These are phyloP conservation scores for Bostrychus sinensis DNA, from an alignment of 2,113 vertebrate species.

Conservation along the genomic window DNA sequence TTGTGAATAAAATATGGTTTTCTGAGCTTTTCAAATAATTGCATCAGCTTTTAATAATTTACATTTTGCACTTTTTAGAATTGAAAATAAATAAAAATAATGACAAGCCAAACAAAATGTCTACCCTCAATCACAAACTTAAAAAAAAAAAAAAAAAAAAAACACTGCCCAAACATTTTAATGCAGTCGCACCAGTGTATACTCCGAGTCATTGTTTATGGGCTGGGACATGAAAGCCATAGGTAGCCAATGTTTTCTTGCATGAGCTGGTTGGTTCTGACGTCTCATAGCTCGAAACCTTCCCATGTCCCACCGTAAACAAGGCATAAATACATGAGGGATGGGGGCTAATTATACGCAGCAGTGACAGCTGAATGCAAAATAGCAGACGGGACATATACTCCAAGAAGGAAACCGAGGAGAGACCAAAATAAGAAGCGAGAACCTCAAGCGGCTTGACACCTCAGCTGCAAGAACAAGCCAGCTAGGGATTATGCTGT, in stretches of 20 bases:
- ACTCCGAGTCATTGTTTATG: neutral
- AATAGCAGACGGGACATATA: constrained; percentile 27
- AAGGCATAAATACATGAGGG: constrained; percentile 33
- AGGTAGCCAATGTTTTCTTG: neutral
- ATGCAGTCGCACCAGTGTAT: too few species aligned
- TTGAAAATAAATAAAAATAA: too few species aligned
- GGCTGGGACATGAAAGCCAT: constrained; percentile 6
- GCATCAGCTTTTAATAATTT: too few species aligned
- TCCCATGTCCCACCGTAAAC: constrained; percentile 28
- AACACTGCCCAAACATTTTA: too few species aligned
- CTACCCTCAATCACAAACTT: too few species aligned
- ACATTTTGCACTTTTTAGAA: too few species aligned
- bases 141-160: too few species aligned
- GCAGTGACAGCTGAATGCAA: constrained; percentile 42
- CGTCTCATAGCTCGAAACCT: constrained; percentile 24
- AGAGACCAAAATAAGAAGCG: constrained; percentile 29
- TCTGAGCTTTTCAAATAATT: too few species aligned
- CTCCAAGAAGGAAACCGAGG: neutral
- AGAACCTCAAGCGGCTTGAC: constrained; percentile 27
- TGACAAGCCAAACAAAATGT: too few species aligned
- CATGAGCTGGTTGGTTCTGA: constrained; percentile 8
- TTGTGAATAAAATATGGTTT: too few species aligned
- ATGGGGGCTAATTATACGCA: constrained; percentile 41
- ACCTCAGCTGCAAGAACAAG: constrained; percentile 13
- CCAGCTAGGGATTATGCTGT: constrained; percentile 6